Conservation (phyloP, 2,888 invertebrate genomes). For the Odontocolon sp. region DNA sequence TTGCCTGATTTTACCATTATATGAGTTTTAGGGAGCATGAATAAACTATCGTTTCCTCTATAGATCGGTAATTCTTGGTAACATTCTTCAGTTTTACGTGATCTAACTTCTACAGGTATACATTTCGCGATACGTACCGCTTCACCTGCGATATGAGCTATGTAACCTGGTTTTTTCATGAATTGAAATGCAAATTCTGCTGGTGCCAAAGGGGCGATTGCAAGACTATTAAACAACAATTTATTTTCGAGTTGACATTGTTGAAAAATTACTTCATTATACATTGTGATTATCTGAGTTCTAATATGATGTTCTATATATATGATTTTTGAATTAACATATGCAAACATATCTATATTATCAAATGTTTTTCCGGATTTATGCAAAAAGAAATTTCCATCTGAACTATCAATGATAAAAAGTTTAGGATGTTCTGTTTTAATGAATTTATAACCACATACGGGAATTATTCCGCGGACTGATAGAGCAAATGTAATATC, state of each 20-base stretch:
- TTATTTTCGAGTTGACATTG: constrained; percentile 63
- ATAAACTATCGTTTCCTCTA: constrained; percentile 13
- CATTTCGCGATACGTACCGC: constrained; percentile 32
- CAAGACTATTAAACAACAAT: constrained; percentile 59
- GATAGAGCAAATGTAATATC: constrained; percentile 52
- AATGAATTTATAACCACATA: constrained; percentile 51
- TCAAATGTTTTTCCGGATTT: background rate
- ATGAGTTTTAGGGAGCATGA: constrained; percentile 1
- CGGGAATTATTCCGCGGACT: background rate
- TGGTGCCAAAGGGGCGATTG: constrained; percentile 60
- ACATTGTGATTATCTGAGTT: constrained; percentile 40
- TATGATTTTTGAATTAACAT: constrained; percentile 62
- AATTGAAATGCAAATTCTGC: constrained; percentile 62
- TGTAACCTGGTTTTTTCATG: constrained; percentile 60
- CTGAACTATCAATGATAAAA: constrained; percentile 38
- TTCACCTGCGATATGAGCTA: constrained; percentile 62
- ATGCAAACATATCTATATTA: constrained; percentile 44
- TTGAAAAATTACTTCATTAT: constrained; percentile 55
- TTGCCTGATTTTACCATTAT: constrained; percentile 10
- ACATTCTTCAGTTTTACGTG: constrained; percentile 13
- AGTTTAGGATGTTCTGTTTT: too few species aligned
- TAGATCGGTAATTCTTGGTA: constrained; percentile 29
- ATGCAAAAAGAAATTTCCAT: background rate
- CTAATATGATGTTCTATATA: constrained; percentile 63
- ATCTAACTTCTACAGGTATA: constrained; percentile 19